Evolutionary conservation across 1,140 invertebrate genomes (phyloP).

Genomic region (Drosophila teissieri): DNA sequence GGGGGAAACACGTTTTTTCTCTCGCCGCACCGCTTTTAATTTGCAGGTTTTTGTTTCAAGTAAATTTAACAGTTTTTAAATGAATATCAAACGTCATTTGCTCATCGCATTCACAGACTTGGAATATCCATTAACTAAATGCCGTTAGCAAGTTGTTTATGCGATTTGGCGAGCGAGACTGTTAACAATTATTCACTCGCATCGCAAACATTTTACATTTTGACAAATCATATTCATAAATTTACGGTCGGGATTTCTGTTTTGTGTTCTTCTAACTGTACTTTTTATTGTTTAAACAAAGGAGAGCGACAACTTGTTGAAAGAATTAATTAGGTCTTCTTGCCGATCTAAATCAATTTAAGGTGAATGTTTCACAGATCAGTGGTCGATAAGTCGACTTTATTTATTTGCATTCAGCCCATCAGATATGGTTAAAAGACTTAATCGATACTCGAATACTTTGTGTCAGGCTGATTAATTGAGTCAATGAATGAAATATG

Average conservation of each 20-base stretch:
- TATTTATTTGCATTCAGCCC: conserved; percentile 11
- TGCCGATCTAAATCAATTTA: conserved; percentile 27
- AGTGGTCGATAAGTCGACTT: conserved; percentile 10
- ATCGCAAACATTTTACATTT: conserved; percentile 33
- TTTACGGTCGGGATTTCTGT: conserved; percentile 5
- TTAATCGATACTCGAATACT: conserved; percentile 21
- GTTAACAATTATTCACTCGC: conserved; percentile 29
- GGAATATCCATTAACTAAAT: conserved; percentile 47
- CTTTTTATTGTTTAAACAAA: conserved; percentile 30
- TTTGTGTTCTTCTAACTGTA: conserved; percentile 25
- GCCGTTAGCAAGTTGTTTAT: conserved; percentile 41
- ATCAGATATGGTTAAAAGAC: background rate
- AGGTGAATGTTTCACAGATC: conserved; percentile 46
- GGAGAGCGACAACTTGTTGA: conserved; percentile 10
- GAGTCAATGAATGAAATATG: conserved; percentile 9
- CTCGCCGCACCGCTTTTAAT: conserved; percentile 39
- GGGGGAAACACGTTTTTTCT: conserved; percentile 63
- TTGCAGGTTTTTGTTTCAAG: conserved; percentile 29
- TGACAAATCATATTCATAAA: conserved; percentile 37
- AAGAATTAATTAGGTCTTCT: conserved; percentile 15
- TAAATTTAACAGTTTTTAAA: conserved; percentile 39
- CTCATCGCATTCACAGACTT: conserved; percentile 15
- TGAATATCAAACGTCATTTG: conserved; percentile 50
- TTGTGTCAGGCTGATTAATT: conserved; percentile 25
- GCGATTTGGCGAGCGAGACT: conserved; percentile 11